These are phyloP conservation scores for Pseudorhiza aurosa DNA, from an alignment of 30 jellyfish, hydroid and myxozoan genomes.

Conservation along the genomic window DNA sequence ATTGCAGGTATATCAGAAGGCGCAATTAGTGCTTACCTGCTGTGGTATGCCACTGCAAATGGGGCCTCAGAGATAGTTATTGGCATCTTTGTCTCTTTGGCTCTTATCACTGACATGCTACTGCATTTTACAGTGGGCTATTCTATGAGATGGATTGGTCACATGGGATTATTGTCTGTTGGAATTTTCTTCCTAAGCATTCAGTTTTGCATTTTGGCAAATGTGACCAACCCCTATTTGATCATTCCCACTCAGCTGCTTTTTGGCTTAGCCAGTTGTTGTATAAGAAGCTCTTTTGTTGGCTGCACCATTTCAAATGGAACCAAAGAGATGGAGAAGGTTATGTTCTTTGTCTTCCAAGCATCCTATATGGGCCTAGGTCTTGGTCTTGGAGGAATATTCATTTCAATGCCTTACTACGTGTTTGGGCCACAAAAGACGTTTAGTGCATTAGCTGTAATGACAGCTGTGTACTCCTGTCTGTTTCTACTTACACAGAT, in stretches of 20 bases:
- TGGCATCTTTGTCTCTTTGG: constrained; percentile 59
- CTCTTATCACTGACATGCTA: constrained; percentile 62
- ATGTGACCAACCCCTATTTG: constrained; percentile 31
- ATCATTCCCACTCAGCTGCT: constrained; percentile 59
- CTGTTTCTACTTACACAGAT: constrained; percentile 13
- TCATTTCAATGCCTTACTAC: constrained; percentile 63
- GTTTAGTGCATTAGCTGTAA: constrained; percentile 47
- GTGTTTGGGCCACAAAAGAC: constrained; percentile 55
- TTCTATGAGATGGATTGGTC: constrained; percentile 81
- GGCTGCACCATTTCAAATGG: constrained; percentile 47
- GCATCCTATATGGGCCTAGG: constrained; percentile 72
- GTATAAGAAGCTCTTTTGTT: constrained; percentile 43
- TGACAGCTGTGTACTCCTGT: constrained; percentile 34
- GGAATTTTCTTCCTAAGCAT: constrained; percentile 55
- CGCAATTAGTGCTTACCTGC: constrained; percentile 48
- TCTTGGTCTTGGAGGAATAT: constrained; percentile 66
- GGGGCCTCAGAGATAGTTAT: constrained; percentile 63
- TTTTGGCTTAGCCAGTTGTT: constrained; percentile 57
- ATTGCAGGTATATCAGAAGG: constrained; percentile 74
- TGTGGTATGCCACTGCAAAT: constrained; percentile 65
- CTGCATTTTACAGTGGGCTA: constrained; percentile 62
- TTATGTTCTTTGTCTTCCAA: constrained; percentile 53
- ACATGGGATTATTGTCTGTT: constrained; percentile 49
- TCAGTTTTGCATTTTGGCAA: constrained; percentile 52
- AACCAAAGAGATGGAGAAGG: constrained; percentile 68